Conservation (phyloP, 2,113 vertebrate genomes). For the Isurus oxyrinchus region DNA sequence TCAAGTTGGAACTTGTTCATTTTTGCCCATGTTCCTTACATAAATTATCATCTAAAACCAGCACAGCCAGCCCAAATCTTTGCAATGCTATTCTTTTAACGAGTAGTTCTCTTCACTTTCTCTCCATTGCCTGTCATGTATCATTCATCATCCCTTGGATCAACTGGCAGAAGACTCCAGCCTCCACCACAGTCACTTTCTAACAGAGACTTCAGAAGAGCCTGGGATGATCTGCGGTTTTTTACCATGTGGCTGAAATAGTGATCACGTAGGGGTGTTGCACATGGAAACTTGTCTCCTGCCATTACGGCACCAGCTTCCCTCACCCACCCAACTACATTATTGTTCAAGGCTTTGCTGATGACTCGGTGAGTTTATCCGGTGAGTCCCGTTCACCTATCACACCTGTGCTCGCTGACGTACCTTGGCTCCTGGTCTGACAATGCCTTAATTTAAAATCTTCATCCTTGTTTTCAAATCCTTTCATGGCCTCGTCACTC, state of each 20-base stretch:
- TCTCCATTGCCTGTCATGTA: no score
- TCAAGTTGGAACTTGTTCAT: not conserved
- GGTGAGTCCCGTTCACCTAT: not conserved
- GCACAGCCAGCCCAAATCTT: not conserved
- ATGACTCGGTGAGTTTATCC: not conserved
- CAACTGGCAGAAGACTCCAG: no score
- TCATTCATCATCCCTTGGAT: no score
- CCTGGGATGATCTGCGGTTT: no score
- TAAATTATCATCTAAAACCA: not conserved
- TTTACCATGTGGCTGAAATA: no score
- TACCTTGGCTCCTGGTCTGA: not conserved
- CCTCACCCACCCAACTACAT: not conserved
- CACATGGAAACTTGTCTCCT: not conserved
- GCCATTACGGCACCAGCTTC: not conserved
- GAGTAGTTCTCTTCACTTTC: not conserved
- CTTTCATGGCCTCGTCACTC: not conserved
- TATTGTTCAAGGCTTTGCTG: not conserved
- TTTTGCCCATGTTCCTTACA: not conserved
- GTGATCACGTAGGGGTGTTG: not conserved
- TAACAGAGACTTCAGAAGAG: no score
- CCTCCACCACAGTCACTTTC: not conserved
- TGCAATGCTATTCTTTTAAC: not conserved
- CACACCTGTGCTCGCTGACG: not conserved
- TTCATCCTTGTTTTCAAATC: not conserved
- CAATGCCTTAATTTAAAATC: not conserved